These are phyloP conservation scores for Periphyllus acericola DNA, from an alignment of 2,888 invertebrate species.

Conservation along the genomic window DNA sequence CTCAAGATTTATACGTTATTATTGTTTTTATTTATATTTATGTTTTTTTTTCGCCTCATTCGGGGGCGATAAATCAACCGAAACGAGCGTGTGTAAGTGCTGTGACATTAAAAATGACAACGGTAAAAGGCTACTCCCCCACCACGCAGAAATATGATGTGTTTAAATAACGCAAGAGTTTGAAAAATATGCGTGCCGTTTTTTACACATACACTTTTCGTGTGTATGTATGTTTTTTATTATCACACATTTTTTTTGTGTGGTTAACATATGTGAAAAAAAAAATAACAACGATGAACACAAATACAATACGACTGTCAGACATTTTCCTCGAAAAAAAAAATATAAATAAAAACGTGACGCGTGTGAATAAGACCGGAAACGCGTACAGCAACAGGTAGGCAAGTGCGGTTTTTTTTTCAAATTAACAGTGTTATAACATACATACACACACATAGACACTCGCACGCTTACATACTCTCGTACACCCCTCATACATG, in stretches of 20 bases:
- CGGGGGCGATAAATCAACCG: slow-evolving; percentile 54
- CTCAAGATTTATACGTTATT: slow-evolving; percentile 54
- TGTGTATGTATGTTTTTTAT: not conserved
- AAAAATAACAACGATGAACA: slow-evolving; percentile 27
- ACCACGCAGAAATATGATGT: not conserved
- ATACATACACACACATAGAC: not conserved
- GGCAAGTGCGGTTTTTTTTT: slow-evolving; percentile 33
- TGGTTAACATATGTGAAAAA: not conserved
- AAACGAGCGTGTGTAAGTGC: slow-evolving; percentile 47
- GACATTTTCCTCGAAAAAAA: not conserved
- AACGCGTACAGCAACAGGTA: slow-evolving; percentile 43
- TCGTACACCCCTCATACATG: not conserved
- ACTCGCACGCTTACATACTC: too few relatives aligned
- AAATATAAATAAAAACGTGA: slow-evolving; percentile 34
- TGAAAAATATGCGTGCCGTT: not conserved
- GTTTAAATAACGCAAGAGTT: not conserved
- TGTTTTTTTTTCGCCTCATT: not conserved
- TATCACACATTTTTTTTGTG: slow-evolving; percentile 19
- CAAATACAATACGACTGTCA: slow-evolving; percentile 3
- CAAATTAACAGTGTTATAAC: slow-evolving; percentile 38
- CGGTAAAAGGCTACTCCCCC: slow-evolving; percentile 44
- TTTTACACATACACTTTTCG: not conserved
- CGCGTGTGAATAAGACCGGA: slow-evolving; percentile 52
- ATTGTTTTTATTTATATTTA: not conserved
- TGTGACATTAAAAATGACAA: slow-evolving; percentile 57